A percentile compares a stretch with the other conserved stretches of the same genome.
Conservation (phyloP, 2,797 vertebrate genomes). For the Coregonus suidteri region DNA sequence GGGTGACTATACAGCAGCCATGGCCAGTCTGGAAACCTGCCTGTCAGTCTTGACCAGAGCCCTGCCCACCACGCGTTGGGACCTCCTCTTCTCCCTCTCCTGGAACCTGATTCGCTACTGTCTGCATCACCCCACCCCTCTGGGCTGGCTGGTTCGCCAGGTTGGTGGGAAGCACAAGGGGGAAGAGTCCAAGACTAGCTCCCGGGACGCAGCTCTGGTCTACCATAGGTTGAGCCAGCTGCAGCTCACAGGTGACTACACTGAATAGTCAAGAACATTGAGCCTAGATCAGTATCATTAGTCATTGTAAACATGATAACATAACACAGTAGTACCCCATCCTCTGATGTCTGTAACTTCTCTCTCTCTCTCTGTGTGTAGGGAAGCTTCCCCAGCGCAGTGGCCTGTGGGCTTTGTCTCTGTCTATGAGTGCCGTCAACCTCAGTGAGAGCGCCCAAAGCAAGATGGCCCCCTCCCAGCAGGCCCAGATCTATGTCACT, state of each 20-base stretch:
- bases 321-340: not conserved
- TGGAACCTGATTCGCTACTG: constrained; percentile 96
- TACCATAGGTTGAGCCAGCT: constrained; percentile 94
- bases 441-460: constrained; percentile 90
- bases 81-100: constrained; percentile 90
- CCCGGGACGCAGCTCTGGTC: constrained; percentile 88
- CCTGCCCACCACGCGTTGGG: constrained; percentile 85
- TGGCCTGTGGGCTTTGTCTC: constrained; percentile 85
- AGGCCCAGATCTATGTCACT: constrained; percentile 92
- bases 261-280: not conserved
- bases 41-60: constrained; percentile 87
- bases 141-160: constrained; percentile 92
- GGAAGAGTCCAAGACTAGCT: constrained; percentile 90
- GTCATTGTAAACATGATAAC: not conserved
- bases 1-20: constrained; percentile 88
- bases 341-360: not conserved
- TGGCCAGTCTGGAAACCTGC: constrained; percentile 88
- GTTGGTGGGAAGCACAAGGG: constrained; percentile 87
- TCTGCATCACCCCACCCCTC: constrained; percentile 87
- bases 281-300: not conserved
- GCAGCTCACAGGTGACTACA: constrained; percentile 87
- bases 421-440: constrained; percentile 93
- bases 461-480: constrained; percentile 85
- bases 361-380: constrained; percentile 48
- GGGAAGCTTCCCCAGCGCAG: constrained; percentile 89